Percentiles rank a stretch among this genome's conserved stretches.
Evolutionary conservation across 2,797 vertebrate species (phyloP).

Genomic region (Mastacembelus armatus): DNA sequence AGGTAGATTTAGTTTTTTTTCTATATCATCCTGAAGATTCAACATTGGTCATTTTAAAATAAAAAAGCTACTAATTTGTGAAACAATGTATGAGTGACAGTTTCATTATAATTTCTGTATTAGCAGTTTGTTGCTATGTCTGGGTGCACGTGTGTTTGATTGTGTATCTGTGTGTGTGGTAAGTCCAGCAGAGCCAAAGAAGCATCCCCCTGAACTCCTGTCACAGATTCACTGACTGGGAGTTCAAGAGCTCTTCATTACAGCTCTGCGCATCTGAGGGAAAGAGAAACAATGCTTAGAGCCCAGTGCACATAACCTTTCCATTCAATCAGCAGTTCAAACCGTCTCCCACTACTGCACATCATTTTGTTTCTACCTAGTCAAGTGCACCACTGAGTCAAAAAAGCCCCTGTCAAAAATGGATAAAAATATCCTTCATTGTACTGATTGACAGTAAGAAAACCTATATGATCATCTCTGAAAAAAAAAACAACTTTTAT

Average conservation of each 20-base stretch:
- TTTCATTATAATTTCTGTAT: constrained; percentile 88
- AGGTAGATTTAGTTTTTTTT: constrained; percentile 20
- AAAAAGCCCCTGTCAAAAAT: constrained; percentile 73
- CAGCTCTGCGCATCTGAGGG: constrained; percentile 79
- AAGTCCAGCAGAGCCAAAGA: constrained; percentile 70
- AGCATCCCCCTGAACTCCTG: constrained; percentile 86
- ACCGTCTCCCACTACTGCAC: constrained; percentile 76
- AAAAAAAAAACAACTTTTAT: constrained; percentile 18
- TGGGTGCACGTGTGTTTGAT: constrained; percentile 16
- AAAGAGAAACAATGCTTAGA: constrained; percentile 81
- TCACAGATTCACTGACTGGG: constrained; percentile 85
- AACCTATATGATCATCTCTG: constrained; percentile 23
- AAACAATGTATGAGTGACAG: constrained; percentile 85
- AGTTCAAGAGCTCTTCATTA: constrained; percentile 92
- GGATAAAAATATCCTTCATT: constrained; percentile 62
- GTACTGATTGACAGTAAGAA: constrained; percentile 27
- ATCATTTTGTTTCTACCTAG: constrained; percentile 72
- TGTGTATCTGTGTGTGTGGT: constrained; percentile 44
- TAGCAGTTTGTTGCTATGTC: constrained; percentile 32
- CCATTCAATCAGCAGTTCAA: constrained; percentile 83
- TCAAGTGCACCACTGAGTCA: constrained; percentile 69
- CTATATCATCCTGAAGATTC: constrained; percentile 6
- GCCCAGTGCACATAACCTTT: constrained; percentile 83
- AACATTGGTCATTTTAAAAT: constrained; percentile 76
- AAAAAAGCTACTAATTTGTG: constrained; percentile 89